These are phyloP conservation scores for Drosophila austrosaltans DNA, from an alignment of 2,888 invertebrate genomes.

Conservation along the genomic window DNA sequence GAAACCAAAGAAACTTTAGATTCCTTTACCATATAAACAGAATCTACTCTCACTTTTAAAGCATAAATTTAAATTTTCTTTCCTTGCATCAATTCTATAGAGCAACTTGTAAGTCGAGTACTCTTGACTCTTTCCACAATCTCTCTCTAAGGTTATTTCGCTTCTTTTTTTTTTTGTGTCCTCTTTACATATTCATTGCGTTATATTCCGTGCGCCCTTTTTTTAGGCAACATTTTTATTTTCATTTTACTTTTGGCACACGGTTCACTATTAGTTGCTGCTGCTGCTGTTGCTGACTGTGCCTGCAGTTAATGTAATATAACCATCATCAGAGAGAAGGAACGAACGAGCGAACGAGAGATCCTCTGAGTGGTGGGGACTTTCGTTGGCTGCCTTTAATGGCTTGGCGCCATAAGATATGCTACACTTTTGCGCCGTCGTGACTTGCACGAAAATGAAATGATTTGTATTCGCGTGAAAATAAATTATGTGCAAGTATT, in stretches of 20 bases:
- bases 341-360: neutral
- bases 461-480: constrained; percentile 76
- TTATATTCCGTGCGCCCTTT: constrained; percentile 31
- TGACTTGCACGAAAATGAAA: constrained; percentile 78
- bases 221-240: constrained; percentile 71
- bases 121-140: constrained; percentile 12
- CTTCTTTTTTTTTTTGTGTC: constrained; percentile 10
- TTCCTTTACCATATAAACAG: no score
- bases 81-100: constrained; percentile 18
- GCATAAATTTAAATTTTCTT: neutral
- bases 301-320: constrained; percentile 75
- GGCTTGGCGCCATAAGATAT: constrained; percentile 65
- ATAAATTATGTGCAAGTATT: constrained; percentile 79
- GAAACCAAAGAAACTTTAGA: no score
- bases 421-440: constrained; percentile 67
- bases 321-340: constrained; percentile 61
- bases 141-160: constrained; percentile 2
- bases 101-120: constrained; percentile 50
- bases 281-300: neutral
- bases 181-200: constrained; percentile 71
- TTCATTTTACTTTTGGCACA: constrained; percentile 75
- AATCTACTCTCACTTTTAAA: no score
- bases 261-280: constrained; percentile 58
- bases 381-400: constrained; percentile 53
- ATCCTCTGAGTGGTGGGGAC: no score